Evolutionary conservation across 2,797 vertebrate genomes (phyloP).

Genomic region (Sebastes vulpes): DNA sequence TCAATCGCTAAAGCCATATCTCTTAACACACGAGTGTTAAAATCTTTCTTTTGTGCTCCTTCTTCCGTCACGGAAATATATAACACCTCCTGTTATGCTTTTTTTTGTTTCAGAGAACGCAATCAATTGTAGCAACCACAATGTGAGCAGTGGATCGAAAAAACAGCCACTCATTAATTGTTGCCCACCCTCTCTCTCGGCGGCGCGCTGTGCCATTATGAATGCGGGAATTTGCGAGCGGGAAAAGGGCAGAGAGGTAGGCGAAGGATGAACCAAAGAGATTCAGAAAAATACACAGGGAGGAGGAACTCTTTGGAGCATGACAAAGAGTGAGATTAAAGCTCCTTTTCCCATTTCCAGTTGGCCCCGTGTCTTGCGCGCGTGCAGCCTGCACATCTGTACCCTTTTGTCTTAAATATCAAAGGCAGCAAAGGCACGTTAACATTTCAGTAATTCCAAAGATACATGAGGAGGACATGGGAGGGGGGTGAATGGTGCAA

Average conservation of each 20-base stretch:
- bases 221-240: constrained; percentile 58
- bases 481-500: constrained; percentile 86
- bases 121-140: constrained; percentile 69
- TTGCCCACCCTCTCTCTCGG: constrained; percentile 58
- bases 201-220: constrained; percentile 51
- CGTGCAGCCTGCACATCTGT: constrained; percentile 80
- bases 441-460: constrained; percentile 98
- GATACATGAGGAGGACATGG: constrained; percentile 88
- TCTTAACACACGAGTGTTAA: constrained; percentile 10
- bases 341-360: constrained; percentile 86
- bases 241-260: constrained; percentile 82
- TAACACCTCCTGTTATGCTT: constrained; percentile 26
- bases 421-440: constrained; percentile 94
- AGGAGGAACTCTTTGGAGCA: constrained; percentile 87
- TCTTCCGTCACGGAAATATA: constrained; percentile 29
- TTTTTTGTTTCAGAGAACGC: constrained; percentile 66
- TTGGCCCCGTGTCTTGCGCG: constrained; percentile 78
- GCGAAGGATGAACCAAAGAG: constrained; percentile 79
- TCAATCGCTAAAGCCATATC: not conserved
- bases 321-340: constrained; percentile 89
- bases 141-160: constrained; percentile 72
- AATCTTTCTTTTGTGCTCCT: constrained; percentile 15
- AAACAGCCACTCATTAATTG: constrained; percentile 77
- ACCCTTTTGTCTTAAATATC: constrained; percentile 99
- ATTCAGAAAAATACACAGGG: constrained; percentile 78